phyloP scores from a whole-genome alignment of 2,113 vertebrate genomes.

The Oncorhynchus mykiss region DNA sequence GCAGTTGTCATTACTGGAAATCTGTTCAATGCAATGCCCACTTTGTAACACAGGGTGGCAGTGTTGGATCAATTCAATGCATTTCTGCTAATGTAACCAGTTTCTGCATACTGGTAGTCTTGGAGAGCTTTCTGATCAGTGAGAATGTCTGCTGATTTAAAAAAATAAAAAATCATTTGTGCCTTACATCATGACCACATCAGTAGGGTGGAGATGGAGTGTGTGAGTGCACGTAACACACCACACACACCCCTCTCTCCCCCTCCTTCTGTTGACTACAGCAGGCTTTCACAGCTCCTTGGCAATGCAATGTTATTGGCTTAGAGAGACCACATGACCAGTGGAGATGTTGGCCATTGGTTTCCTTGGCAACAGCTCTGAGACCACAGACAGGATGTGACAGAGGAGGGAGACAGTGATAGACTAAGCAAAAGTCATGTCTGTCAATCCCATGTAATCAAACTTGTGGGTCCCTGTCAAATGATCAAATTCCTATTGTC shows the following conservation, averaged over 20 bases:
- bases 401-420: no score
- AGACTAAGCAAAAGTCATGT: no score
- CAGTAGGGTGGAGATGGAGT: neutral
- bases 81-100: neutral
- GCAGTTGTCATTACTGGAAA: neutral
- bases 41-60: neutral
- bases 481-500: neutral
- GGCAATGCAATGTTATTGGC: constrained; percentile 22
- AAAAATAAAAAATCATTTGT: neutral
- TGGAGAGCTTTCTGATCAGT: no score
- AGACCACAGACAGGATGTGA: constrained; percentile 5
- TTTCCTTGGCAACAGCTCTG: constrained; percentile 3
- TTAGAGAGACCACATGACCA: neutral
- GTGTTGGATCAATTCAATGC: neutral
- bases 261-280: neutral
- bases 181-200: neutral
- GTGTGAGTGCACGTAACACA: neutral
- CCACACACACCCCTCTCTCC: neutral
- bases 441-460: no score
- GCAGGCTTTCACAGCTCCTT: constrained; percentile 5
- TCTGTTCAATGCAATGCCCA: neutral
- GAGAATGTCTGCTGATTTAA: no score
- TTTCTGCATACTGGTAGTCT: neutral
- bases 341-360: neutral
- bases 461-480: no score